Evolutionary conservation across 2,888 invertebrate species (phyloP).

Genomic region (Lysandra coridon): DNA sequence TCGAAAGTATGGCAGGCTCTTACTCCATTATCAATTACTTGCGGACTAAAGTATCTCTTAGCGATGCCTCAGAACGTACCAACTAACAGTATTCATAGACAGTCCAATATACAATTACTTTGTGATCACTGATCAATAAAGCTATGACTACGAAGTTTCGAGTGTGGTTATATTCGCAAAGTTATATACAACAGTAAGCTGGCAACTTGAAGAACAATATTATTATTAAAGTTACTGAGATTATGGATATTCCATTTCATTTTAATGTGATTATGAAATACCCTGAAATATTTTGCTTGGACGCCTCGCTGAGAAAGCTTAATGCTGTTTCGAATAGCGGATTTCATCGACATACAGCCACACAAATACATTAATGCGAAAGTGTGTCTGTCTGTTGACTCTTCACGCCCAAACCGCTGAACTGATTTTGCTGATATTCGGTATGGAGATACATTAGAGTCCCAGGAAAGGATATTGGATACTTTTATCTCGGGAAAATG

Average conservation of each 20-base stretch:
- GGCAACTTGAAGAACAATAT: conserved; percentile 1
- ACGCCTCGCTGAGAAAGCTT: not conserved
- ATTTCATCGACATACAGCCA: not conserved
- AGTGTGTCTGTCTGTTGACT: too few relatives aligned
- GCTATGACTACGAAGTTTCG: not conserved
- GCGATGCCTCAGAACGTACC: too few relatives aligned
- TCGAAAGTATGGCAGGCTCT: too few relatives aligned
- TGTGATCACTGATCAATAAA: not conserved
- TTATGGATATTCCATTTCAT: not conserved
- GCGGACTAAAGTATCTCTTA: too few relatives aligned
- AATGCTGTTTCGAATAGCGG: not conserved
- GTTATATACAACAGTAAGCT: not conserved
- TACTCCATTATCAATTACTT: too few relatives aligned
- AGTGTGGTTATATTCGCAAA: not conserved
- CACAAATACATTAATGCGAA: too few relatives aligned
- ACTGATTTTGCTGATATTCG: too few relatives aligned
- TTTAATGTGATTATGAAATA: not conserved
- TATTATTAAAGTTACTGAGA: not conserved
- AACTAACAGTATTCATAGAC: too few relatives aligned
- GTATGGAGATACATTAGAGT: too few relatives aligned
- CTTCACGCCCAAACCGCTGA: too few relatives aligned
- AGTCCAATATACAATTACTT: not conserved
- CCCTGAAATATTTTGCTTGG: not conserved
- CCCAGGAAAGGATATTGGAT: too few relatives aligned
- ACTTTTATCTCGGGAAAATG: too few relatives aligned